Evolutionary conservation across 2,113 vertebrate species (phyloP).

Genomic region (Tapirus terrestris): DNA sequence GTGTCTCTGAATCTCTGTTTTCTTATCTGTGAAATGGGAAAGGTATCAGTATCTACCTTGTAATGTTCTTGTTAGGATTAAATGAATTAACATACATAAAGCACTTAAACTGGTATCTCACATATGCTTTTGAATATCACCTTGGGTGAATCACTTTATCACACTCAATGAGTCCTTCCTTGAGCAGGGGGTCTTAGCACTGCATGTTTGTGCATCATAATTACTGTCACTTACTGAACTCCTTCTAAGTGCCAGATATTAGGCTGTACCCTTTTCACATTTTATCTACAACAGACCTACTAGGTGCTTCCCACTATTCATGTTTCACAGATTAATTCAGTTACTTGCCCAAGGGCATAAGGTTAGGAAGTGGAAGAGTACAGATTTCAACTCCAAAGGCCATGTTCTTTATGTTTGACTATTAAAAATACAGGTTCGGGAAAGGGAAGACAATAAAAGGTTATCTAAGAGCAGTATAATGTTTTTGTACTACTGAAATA

Average conservation of each 20-base stretch:
- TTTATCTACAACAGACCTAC: neutral
- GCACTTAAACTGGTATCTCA: neutral
- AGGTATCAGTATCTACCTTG: neutral
- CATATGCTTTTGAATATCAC: neutral
- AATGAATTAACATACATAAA: neutral
- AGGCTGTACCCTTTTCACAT: neutral
- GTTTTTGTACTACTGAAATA: conserved; percentile 19
- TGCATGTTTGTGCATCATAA: neutral
- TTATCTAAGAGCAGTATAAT: conserved; percentile 21
- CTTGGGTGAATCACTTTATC: neutral
- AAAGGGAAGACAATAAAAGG: neutral
- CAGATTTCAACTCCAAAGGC: neutral
- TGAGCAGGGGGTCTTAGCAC: neutral
- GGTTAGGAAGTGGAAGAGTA: neutral
- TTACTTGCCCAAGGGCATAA: neutral
- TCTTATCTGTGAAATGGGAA: neutral
- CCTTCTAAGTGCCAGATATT: neutral
- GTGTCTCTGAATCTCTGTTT: neutral
- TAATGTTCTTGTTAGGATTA: neutral
- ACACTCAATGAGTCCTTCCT: neutral
- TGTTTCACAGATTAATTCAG: neutral
- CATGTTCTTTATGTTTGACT: neutral
- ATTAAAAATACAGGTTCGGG: neutral
- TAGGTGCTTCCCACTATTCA: neutral
- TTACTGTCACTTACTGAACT: neutral